phyloP scores from a whole-genome alignment of 2,797 vertebrate genomes.

The Chrosomus eos region DNA sequence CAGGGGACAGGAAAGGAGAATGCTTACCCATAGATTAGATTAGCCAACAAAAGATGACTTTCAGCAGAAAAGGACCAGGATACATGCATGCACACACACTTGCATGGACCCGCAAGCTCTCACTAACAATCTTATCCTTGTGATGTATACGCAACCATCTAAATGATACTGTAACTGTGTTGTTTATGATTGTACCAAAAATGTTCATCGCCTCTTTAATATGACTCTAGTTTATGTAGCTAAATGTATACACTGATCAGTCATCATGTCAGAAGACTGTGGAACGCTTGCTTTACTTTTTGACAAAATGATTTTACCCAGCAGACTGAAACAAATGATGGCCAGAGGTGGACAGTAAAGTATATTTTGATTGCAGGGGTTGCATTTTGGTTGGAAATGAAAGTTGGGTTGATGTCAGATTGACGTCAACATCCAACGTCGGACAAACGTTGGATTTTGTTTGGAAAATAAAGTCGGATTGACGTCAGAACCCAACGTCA shows the following conservation, averaged over 20 bases:
- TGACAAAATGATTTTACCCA: constrained; percentile 1
- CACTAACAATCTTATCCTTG: background rate
- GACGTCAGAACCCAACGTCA: no score
- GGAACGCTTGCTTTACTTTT: background rate
- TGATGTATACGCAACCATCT: background rate
- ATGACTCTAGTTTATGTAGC: background rate
- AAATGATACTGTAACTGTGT: background rate
- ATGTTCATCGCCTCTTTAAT: background rate
- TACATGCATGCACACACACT: constrained; percentile 11
- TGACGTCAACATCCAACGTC: no score
- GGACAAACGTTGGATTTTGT: no score
- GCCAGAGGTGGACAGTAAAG: no score
- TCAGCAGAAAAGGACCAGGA: constrained; percentile 27
- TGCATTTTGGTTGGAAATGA: no score
- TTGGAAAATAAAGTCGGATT: no score
- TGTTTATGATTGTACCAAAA: constrained; percentile 3
- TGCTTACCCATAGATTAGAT: constrained; percentile 43
- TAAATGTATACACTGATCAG: background rate
- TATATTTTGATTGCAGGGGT: no score
- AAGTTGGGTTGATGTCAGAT: no score
- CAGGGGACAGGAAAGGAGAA: constrained; percentile 47
- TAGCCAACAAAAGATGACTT: constrained; percentile 42
- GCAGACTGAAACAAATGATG: constrained; percentile 8
- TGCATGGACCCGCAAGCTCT: background rate
- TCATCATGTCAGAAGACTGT: background rate